A percentile compares a stretch with the other conserved stretches of the same genome.
Evolutionary conservation across 1,140 invertebrate species (phyloP).

Genomic region (Probaryconus sp.): DNA sequence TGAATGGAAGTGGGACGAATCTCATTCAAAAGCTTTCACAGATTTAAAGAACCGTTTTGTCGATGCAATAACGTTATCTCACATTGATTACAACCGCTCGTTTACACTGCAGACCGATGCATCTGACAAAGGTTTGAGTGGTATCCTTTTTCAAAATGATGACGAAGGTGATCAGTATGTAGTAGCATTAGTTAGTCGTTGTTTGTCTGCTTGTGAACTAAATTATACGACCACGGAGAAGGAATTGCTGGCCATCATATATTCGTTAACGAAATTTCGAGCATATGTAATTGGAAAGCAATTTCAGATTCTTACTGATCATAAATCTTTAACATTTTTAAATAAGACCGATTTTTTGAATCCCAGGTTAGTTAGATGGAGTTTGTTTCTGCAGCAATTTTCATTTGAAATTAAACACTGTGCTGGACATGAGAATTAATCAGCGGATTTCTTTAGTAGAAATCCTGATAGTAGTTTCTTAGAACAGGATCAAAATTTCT

Average conservation of each 20-base stretch:
- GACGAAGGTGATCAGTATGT: background rate
- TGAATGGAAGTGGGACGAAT: too few species aligned
- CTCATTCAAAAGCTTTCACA: background rate
- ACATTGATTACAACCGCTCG: too few species aligned
- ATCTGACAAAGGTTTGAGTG: too few species aligned
- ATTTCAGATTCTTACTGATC: conserved; percentile 77
- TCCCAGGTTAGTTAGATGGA: conserved; percentile 73
- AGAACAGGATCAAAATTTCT: background rate
- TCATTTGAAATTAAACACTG: conserved; percentile 74
- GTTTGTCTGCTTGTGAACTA: background rate
- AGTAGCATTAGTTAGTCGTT: background rate
- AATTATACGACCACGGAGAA: conserved; percentile 58
- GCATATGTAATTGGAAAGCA: background rate
- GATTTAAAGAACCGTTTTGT: background rate
- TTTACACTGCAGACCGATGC: too few species aligned
- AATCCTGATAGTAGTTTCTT: background rate
- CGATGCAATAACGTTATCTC: too few species aligned
- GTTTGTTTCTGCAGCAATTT: conserved; percentile 71
- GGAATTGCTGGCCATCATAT: conserved; percentile 32
- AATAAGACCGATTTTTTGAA: too few species aligned
- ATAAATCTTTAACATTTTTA: too few species aligned
- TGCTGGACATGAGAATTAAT: conserved; percentile 66
- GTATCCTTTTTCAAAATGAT: background rate
- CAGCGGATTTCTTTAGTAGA: conserved; percentile 66
- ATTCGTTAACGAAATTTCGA: background rate